phyloP scores from a whole-genome alignment of 1,140 invertebrate genomes.

The Meloidogyne floridensis region DNA sequence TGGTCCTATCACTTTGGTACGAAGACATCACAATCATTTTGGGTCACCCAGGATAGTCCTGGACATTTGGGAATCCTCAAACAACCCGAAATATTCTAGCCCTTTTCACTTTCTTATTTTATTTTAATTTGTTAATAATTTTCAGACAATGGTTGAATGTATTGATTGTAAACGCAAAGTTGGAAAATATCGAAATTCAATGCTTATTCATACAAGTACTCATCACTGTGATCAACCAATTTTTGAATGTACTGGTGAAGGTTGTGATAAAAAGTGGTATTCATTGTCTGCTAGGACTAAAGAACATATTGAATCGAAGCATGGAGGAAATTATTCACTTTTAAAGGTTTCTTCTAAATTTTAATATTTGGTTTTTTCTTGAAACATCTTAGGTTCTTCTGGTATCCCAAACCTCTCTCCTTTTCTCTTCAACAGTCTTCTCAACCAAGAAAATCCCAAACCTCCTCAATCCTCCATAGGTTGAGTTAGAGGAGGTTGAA shows the following conservation, averaged over 20 bases:
- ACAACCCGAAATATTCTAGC: no score
- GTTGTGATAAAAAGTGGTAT: conserved; percentile 40
- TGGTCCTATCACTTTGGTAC: no score
- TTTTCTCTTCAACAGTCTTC: no score
- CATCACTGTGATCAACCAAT: conserved; percentile 41
- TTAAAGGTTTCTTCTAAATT: conserved; percentile 27
- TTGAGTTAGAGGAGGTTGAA: not conserved
- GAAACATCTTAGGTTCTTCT: no score
- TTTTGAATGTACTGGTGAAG: conserved; percentile 32
- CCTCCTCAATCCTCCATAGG: no score
- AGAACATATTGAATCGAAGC: conserved; percentile 37
- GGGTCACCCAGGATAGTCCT: no score
- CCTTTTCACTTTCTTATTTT: not conserved
- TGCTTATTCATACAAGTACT: conserved; percentile 40
- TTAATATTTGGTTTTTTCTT: not conserved
- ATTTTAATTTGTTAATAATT: not conserved
- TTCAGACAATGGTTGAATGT: conserved; percentile 40
- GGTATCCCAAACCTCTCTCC: not conserved
- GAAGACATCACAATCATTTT: no score
- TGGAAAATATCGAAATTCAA: conserved; percentile 38
- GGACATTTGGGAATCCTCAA: no score
- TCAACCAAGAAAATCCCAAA: no score
- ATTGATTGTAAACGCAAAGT: conserved; percentile 32
- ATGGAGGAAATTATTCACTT: conserved; percentile 21
- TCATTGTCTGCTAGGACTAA: conserved; percentile 38